These are phyloP conservation scores for Mythimna impura DNA, from an alignment of 2,888 invertebrate genomes.

Conservation along the genomic window DNA sequence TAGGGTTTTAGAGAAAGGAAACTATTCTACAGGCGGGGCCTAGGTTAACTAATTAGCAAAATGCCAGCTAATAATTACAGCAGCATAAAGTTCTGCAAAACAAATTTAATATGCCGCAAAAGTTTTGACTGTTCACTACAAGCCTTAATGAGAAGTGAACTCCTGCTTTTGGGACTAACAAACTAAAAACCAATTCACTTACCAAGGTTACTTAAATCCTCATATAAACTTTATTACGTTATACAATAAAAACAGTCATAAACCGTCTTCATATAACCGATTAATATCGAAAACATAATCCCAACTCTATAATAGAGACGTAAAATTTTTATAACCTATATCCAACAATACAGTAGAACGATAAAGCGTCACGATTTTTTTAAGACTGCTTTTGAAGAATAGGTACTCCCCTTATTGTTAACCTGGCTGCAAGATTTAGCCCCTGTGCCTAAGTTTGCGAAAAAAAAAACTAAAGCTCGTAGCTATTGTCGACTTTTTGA, in stretches of 20 bases:
- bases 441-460: constrained; percentile 78
- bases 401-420: constrained; percentile 72
- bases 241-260: constrained; percentile 60
- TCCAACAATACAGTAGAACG: constrained; percentile 54
- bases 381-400: constrained; percentile 45
- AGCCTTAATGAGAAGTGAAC: constrained; percentile 3
- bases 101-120: constrained; percentile 13
- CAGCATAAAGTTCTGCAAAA: constrained; percentile 7
- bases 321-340: constrained; percentile 67
- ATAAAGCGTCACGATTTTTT: constrained; percentile 46
- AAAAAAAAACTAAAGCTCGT: constrained; percentile 72
- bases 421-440: constrained; percentile 75
- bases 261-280: constrained; percentile 56
- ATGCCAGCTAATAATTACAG: constrained; percentile 29
- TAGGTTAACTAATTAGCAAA: constrained; percentile 29
- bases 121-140: constrained; percentile 15
- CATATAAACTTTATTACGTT: constrained; percentile 50
- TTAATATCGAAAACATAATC: constrained; percentile 62
- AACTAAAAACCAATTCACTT: constrained; percentile 45
- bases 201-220: constrained; percentile 43
- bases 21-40: not conserved
- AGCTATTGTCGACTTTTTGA: constrained; percentile 77
- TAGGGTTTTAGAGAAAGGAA: constrained; percentile 23
- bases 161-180: not conserved
- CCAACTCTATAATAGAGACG: constrained; percentile 68